These are phyloP conservation scores for Equus przewalskii DNA, from an alignment of 2,113 vertebrate species.

Conservation along the genomic window DNA sequence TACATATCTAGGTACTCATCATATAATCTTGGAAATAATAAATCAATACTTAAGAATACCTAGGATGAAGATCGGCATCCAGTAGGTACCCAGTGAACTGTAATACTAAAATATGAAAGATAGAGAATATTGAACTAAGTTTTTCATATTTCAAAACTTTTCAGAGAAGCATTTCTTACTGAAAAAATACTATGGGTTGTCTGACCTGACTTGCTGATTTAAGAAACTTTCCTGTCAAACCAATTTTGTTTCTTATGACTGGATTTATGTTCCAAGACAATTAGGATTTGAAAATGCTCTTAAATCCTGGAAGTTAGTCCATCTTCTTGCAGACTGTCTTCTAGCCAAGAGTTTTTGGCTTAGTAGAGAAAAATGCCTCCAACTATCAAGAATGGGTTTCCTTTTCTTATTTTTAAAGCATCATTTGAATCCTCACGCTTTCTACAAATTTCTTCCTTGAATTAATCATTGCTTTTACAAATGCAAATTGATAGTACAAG, in stretches of 20 bases:
- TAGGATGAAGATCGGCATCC: background rate
- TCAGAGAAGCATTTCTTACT: background rate
- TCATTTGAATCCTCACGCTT: background rate
- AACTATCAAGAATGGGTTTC: background rate
- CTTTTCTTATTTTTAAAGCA: slow-evolving; percentile 21
- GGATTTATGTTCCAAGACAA: slow-evolving; percentile 69
- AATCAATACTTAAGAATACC: background rate
- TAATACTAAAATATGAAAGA: background rate
- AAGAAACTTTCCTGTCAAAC: slow-evolving; percentile 68
- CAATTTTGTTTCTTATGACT: slow-evolving; percentile 63
- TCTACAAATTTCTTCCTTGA: slow-evolving; percentile 23
- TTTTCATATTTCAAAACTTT: slow-evolving; percentile 14
- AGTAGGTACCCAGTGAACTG: background rate
- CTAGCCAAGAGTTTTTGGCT: slow-evolving; percentile 59
- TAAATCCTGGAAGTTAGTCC: slow-evolving; percentile 57
- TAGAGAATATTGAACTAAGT: background rate
- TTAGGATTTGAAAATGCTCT: slow-evolving; percentile 74
- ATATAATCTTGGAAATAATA: background rate
- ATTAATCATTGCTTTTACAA: slow-evolving; percentile 36
- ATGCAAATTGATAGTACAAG: background rate
- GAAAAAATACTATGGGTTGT: background rate
- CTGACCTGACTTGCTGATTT: slow-evolving; percentile 55
- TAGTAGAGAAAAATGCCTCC: slow-evolving; percentile 33
- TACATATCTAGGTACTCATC: background rate
- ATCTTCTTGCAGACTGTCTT: slow-evolving; percentile 42